Conservation (phyloP, 2,888 invertebrate genomes). For the Gnatocerus cornutus region DNA sequence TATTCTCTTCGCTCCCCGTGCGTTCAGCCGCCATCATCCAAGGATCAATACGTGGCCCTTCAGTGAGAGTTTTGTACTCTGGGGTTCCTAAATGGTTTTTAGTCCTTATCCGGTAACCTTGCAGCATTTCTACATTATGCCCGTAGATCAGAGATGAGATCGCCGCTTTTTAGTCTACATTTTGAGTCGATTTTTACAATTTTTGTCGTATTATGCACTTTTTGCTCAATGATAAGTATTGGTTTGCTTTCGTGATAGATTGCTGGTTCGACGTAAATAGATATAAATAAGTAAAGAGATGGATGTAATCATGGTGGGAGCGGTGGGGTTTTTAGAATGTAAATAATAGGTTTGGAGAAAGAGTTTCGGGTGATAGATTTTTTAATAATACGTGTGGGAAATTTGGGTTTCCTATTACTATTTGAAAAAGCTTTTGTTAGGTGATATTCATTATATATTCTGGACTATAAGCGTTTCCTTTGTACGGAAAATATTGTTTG, state of each 20-base stretch:
- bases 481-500: too few species aligned
- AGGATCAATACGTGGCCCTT: slow-evolving; percentile 60
- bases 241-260: slow-evolving; percentile 15
- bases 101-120: slow-evolving; percentile 48
- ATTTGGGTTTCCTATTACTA: too few species aligned
- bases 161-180: slow-evolving; percentile 6
- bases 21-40: slow-evolving; percentile 57
- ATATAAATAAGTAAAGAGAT: slow-evolving; percentile 28
- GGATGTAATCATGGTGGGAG: slow-evolving; percentile 11
- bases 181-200: neutral
- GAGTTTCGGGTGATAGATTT: slow-evolving; percentile 1
- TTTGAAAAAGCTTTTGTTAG: slow-evolving; percentile 5
- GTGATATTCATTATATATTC: too few species aligned
- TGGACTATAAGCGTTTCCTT: too few species aligned
- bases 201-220: slow-evolving; percentile 11
- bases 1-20: slow-evolving; percentile 53
- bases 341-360: slow-evolving; percentile 9
- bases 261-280: slow-evolving; percentile 19
- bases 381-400: neutral
- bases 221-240: slow-evolving; percentile 18
- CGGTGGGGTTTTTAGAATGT: neutral
- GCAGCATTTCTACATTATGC: slow-evolving; percentile 50
- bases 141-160: slow-evolving; percentile 49
- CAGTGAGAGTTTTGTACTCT: slow-evolving; percentile 45
- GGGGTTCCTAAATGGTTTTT: slow-evolving; percentile 46